Conservation (phyloP, 92 coral and sea anemone species). For the Phenganax subtilis region DNA sequence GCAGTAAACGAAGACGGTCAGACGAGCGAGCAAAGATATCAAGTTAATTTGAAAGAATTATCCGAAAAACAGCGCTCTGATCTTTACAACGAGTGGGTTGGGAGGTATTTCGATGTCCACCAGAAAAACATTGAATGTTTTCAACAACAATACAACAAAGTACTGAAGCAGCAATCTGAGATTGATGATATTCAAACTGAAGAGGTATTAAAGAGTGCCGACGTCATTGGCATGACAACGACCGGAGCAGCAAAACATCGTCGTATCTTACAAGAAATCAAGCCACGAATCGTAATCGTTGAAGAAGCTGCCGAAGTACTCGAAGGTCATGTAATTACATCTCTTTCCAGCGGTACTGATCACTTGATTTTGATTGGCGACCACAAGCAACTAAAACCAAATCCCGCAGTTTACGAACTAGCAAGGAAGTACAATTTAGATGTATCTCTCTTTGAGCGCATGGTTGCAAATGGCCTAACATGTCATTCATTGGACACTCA, state of each 20-base stretch:
- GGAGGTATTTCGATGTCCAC: slow-evolving; percentile 9
- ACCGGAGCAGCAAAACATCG: slow-evolving; percentile 66
- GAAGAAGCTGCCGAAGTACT: slow-evolving; percentile 86
- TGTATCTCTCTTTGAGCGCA: slow-evolving; percentile 59
- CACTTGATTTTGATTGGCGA: slow-evolving; percentile 75
- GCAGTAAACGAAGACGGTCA: not conserved
- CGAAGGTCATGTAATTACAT: slow-evolving; percentile 69
- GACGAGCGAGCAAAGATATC: not conserved
- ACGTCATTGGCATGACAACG: slow-evolving; percentile 81
- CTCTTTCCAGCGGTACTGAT: slow-evolving; percentile 59
- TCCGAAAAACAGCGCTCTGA: slow-evolving; percentile 8
- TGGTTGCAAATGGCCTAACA: slow-evolving; percentile 56
- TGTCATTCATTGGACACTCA: slow-evolving; percentile 56
- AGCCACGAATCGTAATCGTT: slow-evolving; percentile 60
- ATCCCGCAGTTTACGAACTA: slow-evolving; percentile 61
- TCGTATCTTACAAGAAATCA: slow-evolving; percentile 48
- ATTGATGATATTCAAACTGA: slow-evolving; percentile 26
- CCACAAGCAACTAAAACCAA: slow-evolving; percentile 78
- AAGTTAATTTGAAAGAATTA: slow-evolving; percentile 20
- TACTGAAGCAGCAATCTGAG: slow-evolving; percentile 1
- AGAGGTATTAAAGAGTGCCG: slow-evolving; percentile 45
- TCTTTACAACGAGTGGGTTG: slow-evolving; percentile 22
- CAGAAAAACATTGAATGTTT: not conserved
- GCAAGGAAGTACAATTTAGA: slow-evolving; percentile 47
- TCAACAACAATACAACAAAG: not conserved